Evolutionary conservation across 30 jellyfish, hydroid and myxozoan genomes (phyloP).

Genomic region (Aurelia aurita): DNA sequence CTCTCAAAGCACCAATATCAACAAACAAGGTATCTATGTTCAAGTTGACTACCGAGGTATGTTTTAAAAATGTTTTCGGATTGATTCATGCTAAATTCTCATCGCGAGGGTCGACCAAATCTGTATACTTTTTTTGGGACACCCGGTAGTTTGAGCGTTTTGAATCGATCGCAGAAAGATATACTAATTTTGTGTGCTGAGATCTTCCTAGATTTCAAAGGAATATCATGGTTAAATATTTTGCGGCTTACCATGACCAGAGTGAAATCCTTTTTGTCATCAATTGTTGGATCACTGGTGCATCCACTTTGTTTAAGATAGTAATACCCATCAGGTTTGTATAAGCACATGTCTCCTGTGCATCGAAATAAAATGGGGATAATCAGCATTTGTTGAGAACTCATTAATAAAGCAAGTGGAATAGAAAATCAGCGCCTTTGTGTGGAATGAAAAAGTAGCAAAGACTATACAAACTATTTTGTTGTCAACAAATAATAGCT

Average conservation of each 20-base stretch:
- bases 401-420: background rate
- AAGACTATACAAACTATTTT: background rate
- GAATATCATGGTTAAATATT: too few relatives aligned
- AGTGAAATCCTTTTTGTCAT: slow-evolving; percentile 80
- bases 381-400: background rate
- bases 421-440: background rate
- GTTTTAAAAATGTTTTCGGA: too few relatives aligned
- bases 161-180: too few relatives aligned
- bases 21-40: too few relatives aligned
- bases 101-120: too few relatives aligned
- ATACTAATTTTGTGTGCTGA: too few relatives aligned
- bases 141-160: too few relatives aligned
- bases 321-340: slow-evolving; percentile 76
- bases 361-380: background rate
- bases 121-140: too few relatives aligned
- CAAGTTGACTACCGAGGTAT: too few relatives aligned
- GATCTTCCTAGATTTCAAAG: too few relatives aligned
- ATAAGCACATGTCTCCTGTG: slow-evolving; percentile 79
- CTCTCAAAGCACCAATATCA: too few relatives aligned
- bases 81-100: too few relatives aligned
- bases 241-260: slow-evolving; percentile 18
- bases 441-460: background rate
- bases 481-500: background rate
- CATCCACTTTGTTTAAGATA: slow-evolving; percentile 95
- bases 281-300: slow-evolving; percentile 89